Evolutionary conservation across 2,888 invertebrate species (phyloP).

Genomic region (Clivina fossor): DNA sequence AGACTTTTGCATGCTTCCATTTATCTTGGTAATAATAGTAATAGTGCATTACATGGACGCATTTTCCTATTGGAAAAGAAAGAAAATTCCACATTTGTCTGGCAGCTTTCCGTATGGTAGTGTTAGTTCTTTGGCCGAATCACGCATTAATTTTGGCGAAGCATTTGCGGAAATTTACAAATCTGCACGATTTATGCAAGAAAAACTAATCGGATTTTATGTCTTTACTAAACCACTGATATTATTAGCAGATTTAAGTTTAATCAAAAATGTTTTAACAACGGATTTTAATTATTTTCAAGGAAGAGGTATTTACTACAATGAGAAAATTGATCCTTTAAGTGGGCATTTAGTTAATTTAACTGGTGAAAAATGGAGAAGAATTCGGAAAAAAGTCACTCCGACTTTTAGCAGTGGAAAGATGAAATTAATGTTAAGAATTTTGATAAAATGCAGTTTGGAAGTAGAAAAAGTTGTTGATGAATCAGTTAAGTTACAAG

Average conservation of each 20-base stretch:
- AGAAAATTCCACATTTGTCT: neutral
- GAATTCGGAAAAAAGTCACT: neutral
- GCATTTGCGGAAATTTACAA: slow-evolving; percentile 13
- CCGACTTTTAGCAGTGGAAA: slow-evolving; percentile 4
- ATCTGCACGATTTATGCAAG: neutral
- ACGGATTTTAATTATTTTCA: slow-evolving; percentile 9
- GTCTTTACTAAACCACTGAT: slow-evolving; percentile 11
- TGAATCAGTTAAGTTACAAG: too few relatives aligned
- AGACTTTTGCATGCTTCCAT: slow-evolving; percentile 1
- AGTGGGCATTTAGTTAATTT: neutral
- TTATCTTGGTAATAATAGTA: neutral
- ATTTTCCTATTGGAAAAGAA: slow-evolving; percentile 13
- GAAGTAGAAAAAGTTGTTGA: neutral
- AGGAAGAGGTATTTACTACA: too few relatives aligned
- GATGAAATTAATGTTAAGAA: slow-evolving; percentile 8
- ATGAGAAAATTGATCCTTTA: slow-evolving; percentile 2
- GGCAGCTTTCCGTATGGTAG: slow-evolving; percentile 10
- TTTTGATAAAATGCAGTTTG: neutral
- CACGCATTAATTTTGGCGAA: neutral
- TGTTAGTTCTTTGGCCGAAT: neutral
- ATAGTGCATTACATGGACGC: slow-evolving; percentile 2
- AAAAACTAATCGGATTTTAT: slow-evolving; percentile 7
- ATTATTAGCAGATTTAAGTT: slow-evolving; percentile 1
- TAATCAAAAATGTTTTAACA: neutral
- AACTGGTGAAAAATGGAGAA: slow-evolving; percentile 6